Base-by-base conservation (phyloP, 2,888 invertebrate species). In the Drosophila atroscutellata region DNA sequence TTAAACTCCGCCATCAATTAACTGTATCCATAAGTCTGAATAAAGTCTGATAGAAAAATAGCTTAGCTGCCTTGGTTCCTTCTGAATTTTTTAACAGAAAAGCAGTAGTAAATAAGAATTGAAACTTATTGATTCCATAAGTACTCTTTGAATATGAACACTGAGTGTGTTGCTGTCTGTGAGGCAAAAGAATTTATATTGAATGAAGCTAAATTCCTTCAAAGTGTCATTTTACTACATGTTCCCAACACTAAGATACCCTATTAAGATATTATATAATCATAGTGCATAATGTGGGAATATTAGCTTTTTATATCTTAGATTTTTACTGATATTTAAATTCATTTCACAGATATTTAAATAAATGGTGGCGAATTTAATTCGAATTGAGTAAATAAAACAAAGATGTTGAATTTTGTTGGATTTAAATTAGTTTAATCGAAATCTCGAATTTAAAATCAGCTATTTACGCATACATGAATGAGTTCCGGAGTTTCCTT, bases 361-460 rank as follows among this genome's bases (percentile, higher is more conserved):
- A n/a, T n/a, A n/a, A 3, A n/a, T n/a, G 8, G 3, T n/a, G 0
- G 0, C n/a, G 9, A 3, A 39, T n/a, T 9, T n/a, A 9, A 39
- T 8, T n/a, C n/a, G 5, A 36, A 24, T 34, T 4, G n/a, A 37
- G 13, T 28, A 2, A n/a, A 13, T 28, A n/a, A n/a, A 37, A 3
- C 37, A 37, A 37, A 18, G 6, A 13, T 20, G 6, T 20, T 6
- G 20, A 42, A 6, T 6, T 13, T 20, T 6, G 1, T 20, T 20
- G 5, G 7, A 42, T 42, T 42, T 1, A 7, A 13, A 9, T n/a
- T 39, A 39, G 39, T 9, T 20, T 45, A 2, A 45, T 15, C 7
- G 1, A 45, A 20, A 7, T 7, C 7, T 15, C 2, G 1, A 15
- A 20, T 45, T 7, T 15, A 7, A 45, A 15, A 15, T 15, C 7